Conservation (phyloP, 2,113 vertebrate species). For the Mionectes macconnelli region DNA sequence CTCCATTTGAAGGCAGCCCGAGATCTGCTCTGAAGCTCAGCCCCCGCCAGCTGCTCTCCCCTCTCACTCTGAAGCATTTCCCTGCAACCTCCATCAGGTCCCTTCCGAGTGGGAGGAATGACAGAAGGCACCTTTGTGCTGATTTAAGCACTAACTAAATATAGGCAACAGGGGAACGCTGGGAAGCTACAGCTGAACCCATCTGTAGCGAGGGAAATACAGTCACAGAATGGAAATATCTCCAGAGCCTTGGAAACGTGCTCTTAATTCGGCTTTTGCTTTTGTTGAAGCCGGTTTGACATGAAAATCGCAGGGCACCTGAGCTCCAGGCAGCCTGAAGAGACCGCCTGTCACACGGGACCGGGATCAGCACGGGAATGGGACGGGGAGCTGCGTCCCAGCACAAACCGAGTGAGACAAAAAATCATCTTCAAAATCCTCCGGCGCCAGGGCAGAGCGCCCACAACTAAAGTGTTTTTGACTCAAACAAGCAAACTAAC, state of each 20-base stretch:
- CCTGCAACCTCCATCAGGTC: background rate
- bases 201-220: background rate
- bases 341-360: background rate
- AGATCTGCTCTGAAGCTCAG: background rate
- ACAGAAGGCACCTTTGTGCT: constrained; percentile 38
- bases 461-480: background rate
- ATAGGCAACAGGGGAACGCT: background rate
- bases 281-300: background rate
- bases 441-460: background rate
- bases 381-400: background rate
- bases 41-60: background rate
- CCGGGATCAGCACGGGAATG: background rate
- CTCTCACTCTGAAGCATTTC: background rate
- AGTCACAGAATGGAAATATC: background rate
- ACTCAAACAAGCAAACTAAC: background rate
- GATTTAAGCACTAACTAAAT: constrained; percentile 45
- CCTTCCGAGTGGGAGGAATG: background rate
- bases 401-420: rapidly evolving
- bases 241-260: background rate
- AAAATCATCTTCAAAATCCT: background rate
- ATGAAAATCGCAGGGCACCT: background rate
- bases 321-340: background rate
- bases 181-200: constrained; percentile 31
- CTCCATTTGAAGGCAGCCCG: background rate
- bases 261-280: background rate